Evolutionary conservation across 2,888 invertebrate species (phyloP).

Genomic region (Hypercompe scribonia): DNA sequence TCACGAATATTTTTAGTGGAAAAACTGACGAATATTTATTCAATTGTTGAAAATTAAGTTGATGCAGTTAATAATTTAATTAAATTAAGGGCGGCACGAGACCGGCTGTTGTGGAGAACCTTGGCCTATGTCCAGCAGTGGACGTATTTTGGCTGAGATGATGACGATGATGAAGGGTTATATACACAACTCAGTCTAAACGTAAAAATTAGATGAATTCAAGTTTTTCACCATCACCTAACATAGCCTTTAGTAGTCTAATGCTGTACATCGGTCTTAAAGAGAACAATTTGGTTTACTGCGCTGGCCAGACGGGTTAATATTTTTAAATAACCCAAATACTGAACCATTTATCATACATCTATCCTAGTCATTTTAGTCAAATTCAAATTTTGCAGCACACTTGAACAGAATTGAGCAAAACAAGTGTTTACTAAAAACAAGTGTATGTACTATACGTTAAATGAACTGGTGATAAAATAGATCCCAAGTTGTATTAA

Average conservation of each 20-base stretch:
- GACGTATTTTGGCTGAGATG: too few relatives aligned
- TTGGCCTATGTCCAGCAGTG: too few relatives aligned
- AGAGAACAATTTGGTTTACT: too few relatives aligned
- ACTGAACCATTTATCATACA: background rate
- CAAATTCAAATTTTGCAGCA: too few relatives aligned
- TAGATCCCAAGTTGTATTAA: background rate
- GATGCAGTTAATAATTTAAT: too few relatives aligned
- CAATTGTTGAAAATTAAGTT: background rate
- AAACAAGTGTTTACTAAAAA: background rate
- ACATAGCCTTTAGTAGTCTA: too few relatives aligned
- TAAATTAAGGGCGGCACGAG: too few relatives aligned
- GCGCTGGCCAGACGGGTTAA: too few relatives aligned
- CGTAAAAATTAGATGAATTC: background rate
- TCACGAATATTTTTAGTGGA: background rate
- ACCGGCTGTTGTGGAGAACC: too few relatives aligned
- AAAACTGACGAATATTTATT: background rate
- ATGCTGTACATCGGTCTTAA: too few relatives aligned
- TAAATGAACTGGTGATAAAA: background rate
- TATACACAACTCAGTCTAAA: background rate
- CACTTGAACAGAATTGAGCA: background rate
- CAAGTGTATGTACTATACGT: background rate
- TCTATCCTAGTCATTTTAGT: background rate
- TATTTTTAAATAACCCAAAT: too few relatives aligned
- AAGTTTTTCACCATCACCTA: background rate
- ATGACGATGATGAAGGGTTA: too few relatives aligned